These are phyloP conservation scores for Borostomias antarcticus DNA, from an alignment of 2,797 vertebrate species.

Conservation along the genomic window DNA sequence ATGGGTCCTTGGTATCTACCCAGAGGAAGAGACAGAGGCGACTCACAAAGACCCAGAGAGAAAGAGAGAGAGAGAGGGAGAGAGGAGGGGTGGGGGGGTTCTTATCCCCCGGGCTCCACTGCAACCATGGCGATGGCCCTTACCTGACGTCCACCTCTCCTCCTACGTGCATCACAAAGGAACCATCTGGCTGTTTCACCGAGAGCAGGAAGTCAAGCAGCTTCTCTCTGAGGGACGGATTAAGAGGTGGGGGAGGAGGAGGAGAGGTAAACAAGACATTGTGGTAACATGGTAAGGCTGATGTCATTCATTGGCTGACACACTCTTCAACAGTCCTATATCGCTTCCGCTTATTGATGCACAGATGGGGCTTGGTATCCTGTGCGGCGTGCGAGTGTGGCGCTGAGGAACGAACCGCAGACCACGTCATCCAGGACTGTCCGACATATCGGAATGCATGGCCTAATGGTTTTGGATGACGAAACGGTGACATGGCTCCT, in stretches of 20 bases:
- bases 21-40: not conserved
- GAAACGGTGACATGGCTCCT: too few species aligned
- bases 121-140: conserved; percentile 50
- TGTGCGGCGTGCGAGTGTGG: too few species aligned
- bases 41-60: conserved; percentile 9
- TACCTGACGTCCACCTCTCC: conserved; percentile 98
- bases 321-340: not conserved
- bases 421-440: too few species aligned
- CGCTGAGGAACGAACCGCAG: too few species aligned
- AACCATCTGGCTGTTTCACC: conserved; percentile 92
- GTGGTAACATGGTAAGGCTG: too few species aligned
- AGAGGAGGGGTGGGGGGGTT: not conserved
- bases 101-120: conserved; percentile 7
- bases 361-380: too few species aligned
- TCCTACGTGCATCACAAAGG: conserved; percentile 94
- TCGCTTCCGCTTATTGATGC: too few species aligned
- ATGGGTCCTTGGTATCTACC: too few species aligned
- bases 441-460: too few species aligned
- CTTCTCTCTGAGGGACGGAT: conserved; percentile 82
- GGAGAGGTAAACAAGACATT: not conserved
- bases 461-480: too few species aligned
- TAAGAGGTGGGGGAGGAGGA: conserved; percentile 8
- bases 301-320: too few species aligned
- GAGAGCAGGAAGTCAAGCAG: conserved; percentile 88
- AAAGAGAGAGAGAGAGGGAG: conserved; percentile 10